A percentile compares a stretch with the other conserved stretches of the same genome.
phyloP scores from a whole-genome alignment of 1,140 invertebrate species.

The Musca vetustissima region DNA sequence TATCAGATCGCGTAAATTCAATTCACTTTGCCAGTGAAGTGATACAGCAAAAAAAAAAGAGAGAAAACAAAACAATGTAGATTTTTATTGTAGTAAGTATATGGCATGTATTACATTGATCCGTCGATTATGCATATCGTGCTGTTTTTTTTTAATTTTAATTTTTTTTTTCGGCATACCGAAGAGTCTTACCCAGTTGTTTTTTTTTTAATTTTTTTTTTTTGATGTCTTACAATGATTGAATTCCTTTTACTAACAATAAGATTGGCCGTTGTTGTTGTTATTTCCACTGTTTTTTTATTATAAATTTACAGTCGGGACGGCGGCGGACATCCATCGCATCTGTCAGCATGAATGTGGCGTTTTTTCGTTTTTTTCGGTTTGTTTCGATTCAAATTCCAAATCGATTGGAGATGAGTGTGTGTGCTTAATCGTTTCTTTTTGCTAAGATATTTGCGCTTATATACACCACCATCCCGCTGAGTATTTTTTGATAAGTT shows the following conservation, averaged over 20 bases:
- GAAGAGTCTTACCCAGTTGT: too few species aligned
- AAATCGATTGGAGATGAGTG: neutral
- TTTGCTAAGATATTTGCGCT: conserved; percentile 12
- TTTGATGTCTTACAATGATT: conserved; percentile 23
- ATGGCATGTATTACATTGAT: too few species aligned
- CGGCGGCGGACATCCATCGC: too few species aligned
- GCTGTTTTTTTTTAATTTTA: too few species aligned
- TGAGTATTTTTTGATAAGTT: conserved; percentile 16
- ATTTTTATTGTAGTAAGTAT: too few species aligned
- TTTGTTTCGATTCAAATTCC: neutral
- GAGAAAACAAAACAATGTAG: conserved; percentile 2
- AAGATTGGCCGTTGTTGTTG: neutral
- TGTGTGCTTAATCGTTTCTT: conserved; percentile 24
- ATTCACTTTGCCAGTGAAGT: conserved; percentile 8
- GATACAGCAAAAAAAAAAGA: conserved; percentile 15
- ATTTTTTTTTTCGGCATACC: too few species aligned
- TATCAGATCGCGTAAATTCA: conserved; percentile 4
- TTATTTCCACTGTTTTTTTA: neutral
- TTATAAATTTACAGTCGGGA: neutral
- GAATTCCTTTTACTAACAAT: neutral
- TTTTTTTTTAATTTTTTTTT: too few species aligned
- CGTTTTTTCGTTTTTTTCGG: neutral
- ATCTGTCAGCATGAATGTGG: too few species aligned
- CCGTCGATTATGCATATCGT: too few species aligned
- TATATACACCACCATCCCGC: conserved; percentile 18